These are phyloP conservation scores for Cariama cristata DNA, from an alignment of 2,113 vertebrate species.

Conservation along the genomic window DNA sequence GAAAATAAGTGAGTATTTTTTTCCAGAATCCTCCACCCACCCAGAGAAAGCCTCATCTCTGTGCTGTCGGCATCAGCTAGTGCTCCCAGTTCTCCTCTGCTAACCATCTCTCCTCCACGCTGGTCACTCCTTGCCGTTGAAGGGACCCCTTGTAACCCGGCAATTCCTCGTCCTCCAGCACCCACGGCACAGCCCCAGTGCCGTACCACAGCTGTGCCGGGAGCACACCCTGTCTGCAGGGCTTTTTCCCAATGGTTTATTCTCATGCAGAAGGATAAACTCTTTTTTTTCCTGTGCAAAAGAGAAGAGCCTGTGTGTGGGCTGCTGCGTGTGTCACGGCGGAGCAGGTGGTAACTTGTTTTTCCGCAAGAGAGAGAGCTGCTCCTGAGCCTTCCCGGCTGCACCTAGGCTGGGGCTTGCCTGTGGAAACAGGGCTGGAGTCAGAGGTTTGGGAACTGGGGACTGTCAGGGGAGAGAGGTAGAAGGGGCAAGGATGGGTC, in stretches of 20 bases:
- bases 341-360: background rate
- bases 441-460: background rate
- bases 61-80: background rate
- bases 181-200: background rate
- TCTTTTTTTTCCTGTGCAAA: background rate
- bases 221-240: background rate
- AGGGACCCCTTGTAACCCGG: background rate
- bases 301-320: background rate
- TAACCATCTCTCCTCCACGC: background rate
- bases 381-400: background rate
- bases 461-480: background rate
- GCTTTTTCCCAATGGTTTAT: background rate
- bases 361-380: background rate
- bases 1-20: background rate
- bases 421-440: background rate
- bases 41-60: background rate
- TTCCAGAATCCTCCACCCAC: background rate
- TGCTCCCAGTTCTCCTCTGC: background rate
- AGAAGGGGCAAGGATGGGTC: background rate
- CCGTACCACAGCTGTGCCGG: background rate
- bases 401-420: background rate
- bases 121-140: background rate
- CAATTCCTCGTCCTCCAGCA: background rate
- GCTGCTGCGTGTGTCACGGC: background rate
- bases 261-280: accelerated